Evolutionary conservation across 2,113 vertebrate species (phyloP).

Genomic region (Drymodes brunneopygia): DNA sequence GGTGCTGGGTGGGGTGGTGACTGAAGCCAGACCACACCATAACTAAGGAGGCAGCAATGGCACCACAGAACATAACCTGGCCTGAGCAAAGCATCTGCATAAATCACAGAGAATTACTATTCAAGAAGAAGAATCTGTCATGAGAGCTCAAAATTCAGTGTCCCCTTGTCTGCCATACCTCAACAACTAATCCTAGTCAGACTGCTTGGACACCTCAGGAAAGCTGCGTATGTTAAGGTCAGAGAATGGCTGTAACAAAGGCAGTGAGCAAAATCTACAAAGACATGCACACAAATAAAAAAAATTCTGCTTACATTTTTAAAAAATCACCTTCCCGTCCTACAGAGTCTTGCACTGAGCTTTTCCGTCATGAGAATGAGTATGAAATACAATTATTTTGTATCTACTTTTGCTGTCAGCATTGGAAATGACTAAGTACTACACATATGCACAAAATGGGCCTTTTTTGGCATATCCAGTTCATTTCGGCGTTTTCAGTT

Average conservation of each 20-base stretch:
- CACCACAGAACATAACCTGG: not conserved
- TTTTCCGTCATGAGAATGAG: not conserved
- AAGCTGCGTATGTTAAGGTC: not conserved
- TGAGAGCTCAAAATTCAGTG: not conserved
- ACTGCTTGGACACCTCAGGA: not conserved
- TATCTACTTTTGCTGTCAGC: not conserved
- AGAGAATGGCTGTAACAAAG: not conserved
- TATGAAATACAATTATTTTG: not conserved
- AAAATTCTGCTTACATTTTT: not conserved
- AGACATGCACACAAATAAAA: not conserved
- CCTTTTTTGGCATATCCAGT: not conserved
- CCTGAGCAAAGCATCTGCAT: not conserved
- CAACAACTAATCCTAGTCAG: not conserved
- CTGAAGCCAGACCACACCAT: not conserved
- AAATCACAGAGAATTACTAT: not conserved
- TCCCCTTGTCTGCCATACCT: not conserved
- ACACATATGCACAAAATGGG: accelerated
- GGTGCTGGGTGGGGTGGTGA: not conserved
- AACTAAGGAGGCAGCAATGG: not conserved
- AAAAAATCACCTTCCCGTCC: not conserved
- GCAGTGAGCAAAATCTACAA: not conserved
- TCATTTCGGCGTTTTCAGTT: not conserved
- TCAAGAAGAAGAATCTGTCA: not conserved
- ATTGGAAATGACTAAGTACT: not conserved
- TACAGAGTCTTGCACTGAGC: not conserved